Conservation (phyloP, 92 coral and sea anemone genomes). For the Virgularia gustaviana region DNA sequence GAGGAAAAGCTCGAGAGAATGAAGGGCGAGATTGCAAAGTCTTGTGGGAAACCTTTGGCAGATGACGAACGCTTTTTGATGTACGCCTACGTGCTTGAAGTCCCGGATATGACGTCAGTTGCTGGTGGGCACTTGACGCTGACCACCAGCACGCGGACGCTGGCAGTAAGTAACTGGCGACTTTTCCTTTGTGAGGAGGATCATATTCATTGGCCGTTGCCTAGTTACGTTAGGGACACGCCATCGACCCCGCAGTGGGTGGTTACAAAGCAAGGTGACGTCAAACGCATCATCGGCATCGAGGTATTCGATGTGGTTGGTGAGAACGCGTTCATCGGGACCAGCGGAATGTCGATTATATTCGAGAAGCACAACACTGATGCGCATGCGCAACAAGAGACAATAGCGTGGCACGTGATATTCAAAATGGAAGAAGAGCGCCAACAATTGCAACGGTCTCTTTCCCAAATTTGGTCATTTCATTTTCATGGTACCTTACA, state of each 20-base stretch:
- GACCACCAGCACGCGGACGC: constrained; percentile 76
- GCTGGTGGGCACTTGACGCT: constrained; percentile 45
- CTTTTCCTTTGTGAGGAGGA: constrained; percentile 93
- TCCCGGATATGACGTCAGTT: constrained; percentile 54
- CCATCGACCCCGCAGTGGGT: constrained; percentile 99
- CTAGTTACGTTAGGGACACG: constrained; percentile 78
- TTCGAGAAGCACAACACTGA: constrained; percentile 75
- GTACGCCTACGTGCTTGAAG: constrained; percentile 83
- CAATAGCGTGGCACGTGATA: constrained; percentile 64
- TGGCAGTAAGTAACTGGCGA: constrained; percentile 77
- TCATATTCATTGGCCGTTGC: constrained; percentile 98
- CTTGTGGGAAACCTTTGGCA: constrained; percentile 36
- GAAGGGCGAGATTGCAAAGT: constrained; percentile 55
- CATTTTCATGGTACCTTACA: constrained; percentile 73
- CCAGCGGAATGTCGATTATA: constrained; percentile 74
- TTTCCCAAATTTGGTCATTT: constrained; percentile 92
- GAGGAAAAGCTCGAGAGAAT: constrained; percentile 62
- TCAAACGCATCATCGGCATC: constrained; percentile 73
- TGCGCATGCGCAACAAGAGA: constrained; percentile 50
- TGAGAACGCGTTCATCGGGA: constrained; percentile 65
- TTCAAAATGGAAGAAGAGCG: constrained; percentile 83
- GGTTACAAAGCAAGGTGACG: constrained; percentile 75
- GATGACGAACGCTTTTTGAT: constrained; percentile 66
- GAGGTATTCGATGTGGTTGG: constrained; percentile 73
- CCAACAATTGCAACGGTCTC: constrained; percentile 86